Evolutionary conservation across 2,797 vertebrate genomes (phyloP), one percentile per base, ranked within the genome.

Genomic region (Loris lydekkerianus): DNA sequence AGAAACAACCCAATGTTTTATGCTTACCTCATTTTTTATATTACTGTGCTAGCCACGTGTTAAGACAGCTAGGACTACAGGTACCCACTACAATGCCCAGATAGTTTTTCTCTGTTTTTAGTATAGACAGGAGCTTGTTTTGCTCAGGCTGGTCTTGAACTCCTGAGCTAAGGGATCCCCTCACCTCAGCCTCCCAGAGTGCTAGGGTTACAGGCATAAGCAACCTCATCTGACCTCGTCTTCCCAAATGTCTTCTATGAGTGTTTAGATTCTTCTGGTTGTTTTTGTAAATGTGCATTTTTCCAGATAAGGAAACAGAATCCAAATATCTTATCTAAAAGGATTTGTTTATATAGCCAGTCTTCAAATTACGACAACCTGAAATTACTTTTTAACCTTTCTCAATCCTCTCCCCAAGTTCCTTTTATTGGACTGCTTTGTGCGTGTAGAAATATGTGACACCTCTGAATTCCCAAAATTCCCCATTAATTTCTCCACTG

Each of bases 381-480:
- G 65, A 96, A 89, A 84, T 49, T 49, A 56, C 60, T 81, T 86
- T 60, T 53, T 67, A 49, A 0, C 7, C 27, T 70, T 92, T 65
- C 37, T 56, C 7, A 13, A 27, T 75, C 43, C n/a, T 34, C 7
- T 5, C 56, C 23, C 37, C 6, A 49, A 80, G 37, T 21, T 67
- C 69, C 10, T 96, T 93, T 96, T 86, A 91, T 73, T 96, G 91
- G 69, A 87, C 94, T 92, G 93, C 91, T 97, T 94, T 77, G 88
- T 34, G 60, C 96, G 97, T 97, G 95, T 93, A 86, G 93, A 97
- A 98, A 93, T 94, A 98, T 95, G 95, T 95, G 94, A 88, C 93
- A 86, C 37, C 21, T 97, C 40, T 97, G 94, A 97, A 95, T 97
- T 97, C 98, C 94, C 61, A 96, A 95, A 96, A 82, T 77, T 85